Base-by-base conservation (phyloP, 2,797 vertebrate species). In the Zenarchopterus dispar region DNA sequence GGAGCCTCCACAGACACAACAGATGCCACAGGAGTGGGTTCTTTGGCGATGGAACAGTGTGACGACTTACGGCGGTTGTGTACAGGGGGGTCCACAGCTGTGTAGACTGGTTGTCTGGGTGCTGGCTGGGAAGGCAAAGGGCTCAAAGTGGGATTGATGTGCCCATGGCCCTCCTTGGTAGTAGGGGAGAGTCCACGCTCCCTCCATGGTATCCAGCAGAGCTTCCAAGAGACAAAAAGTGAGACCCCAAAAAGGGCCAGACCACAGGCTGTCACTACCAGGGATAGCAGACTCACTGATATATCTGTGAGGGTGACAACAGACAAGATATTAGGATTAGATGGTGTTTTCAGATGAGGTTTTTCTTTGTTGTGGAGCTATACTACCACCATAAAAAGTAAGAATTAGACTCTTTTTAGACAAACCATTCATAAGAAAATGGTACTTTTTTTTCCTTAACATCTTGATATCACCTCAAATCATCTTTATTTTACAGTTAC, bases 191-290 rank as follows among this genome's bases (percentile, higher is more conserved):
- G 83, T 24, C 93, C 94, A 56, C 94, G 93, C 81, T 99, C 97
- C 81, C 97, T 93, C 98, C 98, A 99, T 52, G 98, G 98, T 90
- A 99, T 96, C 98, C 98, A 99, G 85, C 97, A 99, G 75, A 99
- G 95, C 84, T 99, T 99, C 98, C 98, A 99, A 68, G 98, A 99
- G 44, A 99, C 97, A 45, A 99, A 99, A 52, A 99, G 94, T 56
- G 97, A 99, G 43, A 98, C 97, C 0, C 96, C 96, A 48, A 99
- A 98, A 43, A 99, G 93, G 61, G 97, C 97, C 58, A 98, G 93
- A 70, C 96, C 97, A 73, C 97, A 99, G 88, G 96, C 97, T 0
- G 97, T 98, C 78, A 99, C 98, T 56, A 99, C 94, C 68, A 99
- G 90, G 19, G 97, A 98, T 54, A 99, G 90, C 75, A 99, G 88